Percentiles rank a stretch among this genome's conserved stretches.
Conservation (phyloP, 2,797 vertebrate species). For the Cyprinodon diabolis region DNA sequence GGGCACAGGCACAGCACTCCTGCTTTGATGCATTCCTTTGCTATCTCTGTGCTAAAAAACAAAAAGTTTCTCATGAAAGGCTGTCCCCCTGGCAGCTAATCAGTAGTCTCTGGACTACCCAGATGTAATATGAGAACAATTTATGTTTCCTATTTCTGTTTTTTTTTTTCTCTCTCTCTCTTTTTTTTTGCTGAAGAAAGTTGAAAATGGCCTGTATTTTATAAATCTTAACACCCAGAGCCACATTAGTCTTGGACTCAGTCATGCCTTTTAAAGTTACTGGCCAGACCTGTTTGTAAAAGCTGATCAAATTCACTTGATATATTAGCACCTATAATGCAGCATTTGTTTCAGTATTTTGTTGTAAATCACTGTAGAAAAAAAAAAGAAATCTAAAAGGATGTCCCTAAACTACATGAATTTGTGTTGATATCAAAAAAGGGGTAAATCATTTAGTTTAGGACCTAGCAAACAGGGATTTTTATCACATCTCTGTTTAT, state of each 20-base stretch:
- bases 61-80: conserved; percentile 63
- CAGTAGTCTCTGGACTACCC: conserved; percentile 56
- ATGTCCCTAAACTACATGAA: background rate
- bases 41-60: conserved; percentile 72
- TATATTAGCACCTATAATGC: background rate
- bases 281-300: conserved; percentile 1
- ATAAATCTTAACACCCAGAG: conserved; percentile 69
- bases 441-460: background rate
- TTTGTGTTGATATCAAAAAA: background rate
- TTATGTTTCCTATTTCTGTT: conserved; percentile 22
- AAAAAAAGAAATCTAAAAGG: background rate
- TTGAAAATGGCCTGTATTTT: conserved; percentile 61
- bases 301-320: background rate
- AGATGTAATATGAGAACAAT: conserved; percentile 52
- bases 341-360: background rate
- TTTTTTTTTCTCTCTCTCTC: background rate
- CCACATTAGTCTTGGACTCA: conserved; percentile 60
- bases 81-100: conserved; percentile 58
- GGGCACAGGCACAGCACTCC: conserved; percentile 58
- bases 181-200: background rate
- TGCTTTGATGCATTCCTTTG: conserved; percentile 76
- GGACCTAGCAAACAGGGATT: no score
- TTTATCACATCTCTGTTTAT: background rate
- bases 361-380: background rate
- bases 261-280: conserved; percentile 33